phyloP scores from a whole-genome alignment of 2,888 invertebrate species.

The Crossocerus cetratus region DNA sequence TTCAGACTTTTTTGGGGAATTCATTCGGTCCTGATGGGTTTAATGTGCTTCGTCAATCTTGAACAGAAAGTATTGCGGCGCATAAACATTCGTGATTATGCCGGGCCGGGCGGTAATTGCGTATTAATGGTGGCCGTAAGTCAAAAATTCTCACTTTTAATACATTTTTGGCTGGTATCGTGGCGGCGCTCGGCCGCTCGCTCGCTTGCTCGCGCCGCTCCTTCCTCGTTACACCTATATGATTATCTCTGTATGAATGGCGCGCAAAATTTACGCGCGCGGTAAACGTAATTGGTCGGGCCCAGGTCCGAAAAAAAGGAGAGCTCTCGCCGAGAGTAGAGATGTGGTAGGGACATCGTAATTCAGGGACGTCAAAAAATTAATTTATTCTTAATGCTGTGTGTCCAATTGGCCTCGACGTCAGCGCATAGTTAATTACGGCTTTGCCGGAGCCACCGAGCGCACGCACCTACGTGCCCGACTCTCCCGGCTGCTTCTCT shows the following conservation, averaged over 20 bases:
- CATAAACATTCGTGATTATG: conserved; percentile 27
- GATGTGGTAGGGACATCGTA: conserved; percentile 29
- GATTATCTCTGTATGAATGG: conserved; percentile 44
- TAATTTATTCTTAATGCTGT: conserved; percentile 47
- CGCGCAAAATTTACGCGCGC: conserved; percentile 45
- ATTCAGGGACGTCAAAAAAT: conserved; percentile 32
- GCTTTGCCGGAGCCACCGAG: conserved; percentile 2
- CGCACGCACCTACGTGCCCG: conserved; percentile 1
- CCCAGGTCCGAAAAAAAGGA: background rate
- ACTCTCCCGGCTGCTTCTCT: conserved; percentile 11
- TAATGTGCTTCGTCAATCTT: background rate
- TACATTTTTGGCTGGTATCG: conserved; percentile 27
- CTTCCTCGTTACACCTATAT: conserved; percentile 34
- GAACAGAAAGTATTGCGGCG: background rate
- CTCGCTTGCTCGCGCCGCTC: conserved; percentile 23
- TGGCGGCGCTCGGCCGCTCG: too few species aligned
- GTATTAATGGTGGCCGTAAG: conserved; percentile 43
- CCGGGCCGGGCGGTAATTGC: conserved; percentile 22
- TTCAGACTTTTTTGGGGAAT: background rate
- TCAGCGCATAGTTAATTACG: conserved; percentile 42
- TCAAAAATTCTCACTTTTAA: conserved; percentile 44
- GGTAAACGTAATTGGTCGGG: conserved; percentile 43
- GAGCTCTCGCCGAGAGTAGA: conserved; percentile 29
- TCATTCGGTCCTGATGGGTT: conserved; percentile 2
- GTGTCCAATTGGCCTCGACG: conserved; percentile 45